phyloP scores from a whole-genome alignment of 2,797 vertebrate species.

The Manis javanica region DNA sequence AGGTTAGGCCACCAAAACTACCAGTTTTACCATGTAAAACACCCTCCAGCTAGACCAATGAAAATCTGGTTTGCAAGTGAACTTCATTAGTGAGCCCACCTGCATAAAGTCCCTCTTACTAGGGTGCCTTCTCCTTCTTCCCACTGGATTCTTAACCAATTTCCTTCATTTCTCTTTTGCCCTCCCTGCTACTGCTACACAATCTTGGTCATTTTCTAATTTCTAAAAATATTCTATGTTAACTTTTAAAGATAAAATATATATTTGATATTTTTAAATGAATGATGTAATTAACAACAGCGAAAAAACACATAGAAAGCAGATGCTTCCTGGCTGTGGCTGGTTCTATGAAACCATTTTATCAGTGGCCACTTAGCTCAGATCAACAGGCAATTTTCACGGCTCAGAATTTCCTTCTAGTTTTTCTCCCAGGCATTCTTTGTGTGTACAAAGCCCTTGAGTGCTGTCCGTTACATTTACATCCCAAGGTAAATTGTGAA shows the following conservation, averaged over 20 bases:
- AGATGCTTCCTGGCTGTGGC: not conserved
- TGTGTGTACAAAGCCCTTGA: not conserved
- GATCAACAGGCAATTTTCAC: not conserved
- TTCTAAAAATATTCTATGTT: slow-evolving; percentile 9
- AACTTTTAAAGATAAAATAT: not conserved
- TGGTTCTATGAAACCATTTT: not conserved
- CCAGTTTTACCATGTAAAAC: not conserved
- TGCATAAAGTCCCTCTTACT: not conserved
- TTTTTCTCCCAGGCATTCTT: not conserved
- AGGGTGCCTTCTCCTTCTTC: not conserved
- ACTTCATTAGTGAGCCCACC: not conserved
- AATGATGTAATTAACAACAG: not conserved
- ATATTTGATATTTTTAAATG: not conserved
- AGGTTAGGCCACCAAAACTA: not conserved
- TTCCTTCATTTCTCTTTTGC: not conserved
- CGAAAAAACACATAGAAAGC: not conserved
- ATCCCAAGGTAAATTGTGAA: not conserved
- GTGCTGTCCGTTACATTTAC: not conserved
- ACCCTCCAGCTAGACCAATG: not conserved
- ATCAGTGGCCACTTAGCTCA: not conserved
- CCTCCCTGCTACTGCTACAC: rapidly evolving
- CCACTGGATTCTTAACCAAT: not conserved
- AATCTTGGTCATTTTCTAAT: not conserved
- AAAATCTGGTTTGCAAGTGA: not conserved
- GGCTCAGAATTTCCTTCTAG: not conserved